Base-by-base conservation (phyloP, 2,888 invertebrate genomes). In the Leptinotarsa haldemani region DNA sequence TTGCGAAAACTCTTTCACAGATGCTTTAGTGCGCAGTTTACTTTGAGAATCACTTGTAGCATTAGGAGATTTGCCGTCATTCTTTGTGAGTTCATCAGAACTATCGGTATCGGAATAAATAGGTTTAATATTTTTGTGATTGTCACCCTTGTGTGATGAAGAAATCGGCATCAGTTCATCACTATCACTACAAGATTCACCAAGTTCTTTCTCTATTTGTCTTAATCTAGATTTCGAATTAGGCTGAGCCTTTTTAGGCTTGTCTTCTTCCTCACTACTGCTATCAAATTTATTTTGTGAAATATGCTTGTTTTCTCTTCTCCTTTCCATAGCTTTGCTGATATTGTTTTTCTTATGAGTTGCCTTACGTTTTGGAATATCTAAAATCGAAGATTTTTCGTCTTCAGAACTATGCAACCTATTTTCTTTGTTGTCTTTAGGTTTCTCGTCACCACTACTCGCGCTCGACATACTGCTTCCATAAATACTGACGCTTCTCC, bases 61-160 rank as follows among this genome's bases (percentile, higher is more conserved):
- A 82, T 90, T 91, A 1, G 91, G 90, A 18, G 92, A 91, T 78
- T 89, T 89, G 69, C 90, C 90, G 65, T 90, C 89, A 81, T 91
- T 91, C 2, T 88, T 86, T 83, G 92, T 93, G 0, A 93, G 90
- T 50, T 88, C 85, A 81, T 89, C 90, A 22, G 88, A 86, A 78
- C 87, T 89, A 81, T 94, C 94, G 80, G 94, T 94, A 81, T 96
- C 95, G 0, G 96, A 95, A 87, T 96, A 96, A n/a, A 91, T 90
- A 73, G 90, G 90, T 84, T 91, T 91, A 77, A 89, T 88, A 77
- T 82, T 83, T 71, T 86, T 85, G 77, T 84, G 83, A 79, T 83
- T 82, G 80, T 86, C 86, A 63, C 82, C 82, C 90, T 61, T 79
- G 73, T 52, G 66, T 3, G 81, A 56, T 72, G 79, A 78, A 22